Base-by-base conservation (phyloP, 2,888 invertebrate genomes). In the Agriopis aurantiaria region DNA sequence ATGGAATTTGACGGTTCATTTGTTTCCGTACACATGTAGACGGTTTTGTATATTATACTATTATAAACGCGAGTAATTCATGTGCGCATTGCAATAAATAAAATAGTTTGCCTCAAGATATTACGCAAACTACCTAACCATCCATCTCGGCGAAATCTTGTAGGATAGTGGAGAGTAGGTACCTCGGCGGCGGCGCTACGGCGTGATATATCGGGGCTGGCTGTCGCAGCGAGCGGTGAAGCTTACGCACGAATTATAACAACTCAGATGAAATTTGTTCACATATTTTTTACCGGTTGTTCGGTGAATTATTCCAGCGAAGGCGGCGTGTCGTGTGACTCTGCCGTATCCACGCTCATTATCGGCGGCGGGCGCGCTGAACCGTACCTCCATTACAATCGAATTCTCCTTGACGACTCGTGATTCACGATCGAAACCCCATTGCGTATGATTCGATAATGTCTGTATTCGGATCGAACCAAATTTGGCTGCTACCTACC, bases 331-430 rank as follows among this genome's bases (percentile, higher is more conserved):
- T 82, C 85, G 84, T 87, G 85, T 86, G 84, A 89, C 87, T 87
- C 82, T 79, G 82, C 83, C 82, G 83, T 83, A 87, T 85, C 86
- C 85, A 81, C 86, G 88, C 86, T 89, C 88, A 91, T 91, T 90
- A 90, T 81, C 82, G 85, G 79, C 83, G 81, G 74, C 81, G 83
- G 80, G 80, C 78, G 84, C 91, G 83, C 83, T 86, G 84, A 89
- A 82, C 88, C 89, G 83, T 89, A 87, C 83, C 78, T 80, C 85
- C 84, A 87, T 89, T 86, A 88, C 87, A 89, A 89, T 89, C 88
- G 83, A 87, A 90, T 90, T 85, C 86, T 82, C 85, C 84, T 85
- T 86, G 88, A 90, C 87, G 86, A 88, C 82, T 91, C 91, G 88
- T 90, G 90, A 89, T 88, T 89, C 89, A 89, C 89, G 90, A 87